These are phyloP conservation scores for Chloroclysta siterata DNA, from an alignment of 2,888 invertebrate genomes.

Conservation along the genomic window DNA sequence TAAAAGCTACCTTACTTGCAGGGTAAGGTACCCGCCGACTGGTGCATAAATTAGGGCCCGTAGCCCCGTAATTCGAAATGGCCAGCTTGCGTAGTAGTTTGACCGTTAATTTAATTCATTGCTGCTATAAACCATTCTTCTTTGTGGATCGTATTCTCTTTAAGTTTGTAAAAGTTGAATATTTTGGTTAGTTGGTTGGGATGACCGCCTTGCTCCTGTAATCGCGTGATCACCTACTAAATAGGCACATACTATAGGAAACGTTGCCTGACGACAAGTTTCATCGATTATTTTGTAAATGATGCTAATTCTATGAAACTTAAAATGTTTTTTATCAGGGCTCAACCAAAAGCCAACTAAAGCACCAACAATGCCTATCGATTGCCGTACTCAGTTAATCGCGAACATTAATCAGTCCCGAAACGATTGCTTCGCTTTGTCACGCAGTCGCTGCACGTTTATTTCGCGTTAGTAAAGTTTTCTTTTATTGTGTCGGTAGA, in stretches of 20 bases:
- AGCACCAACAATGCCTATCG: constrained; percentile 34
- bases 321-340: constrained; percentile 23
- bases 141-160: constrained; percentile 30
- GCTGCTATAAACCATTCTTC: constrained; percentile 38
- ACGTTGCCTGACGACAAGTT: constrained; percentile 37
- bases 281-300: constrained; percentile 26
- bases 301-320: not conserved
- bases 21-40: constrained; percentile 30
- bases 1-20: constrained; percentile 30
- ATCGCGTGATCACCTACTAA: constrained; percentile 34
- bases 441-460: constrained; percentile 34
- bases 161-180: constrained; percentile 26
- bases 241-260: constrained; percentile 16
- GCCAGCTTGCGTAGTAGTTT: constrained; percentile 39
- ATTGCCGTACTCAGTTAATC: constrained; percentile 39
- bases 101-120: constrained; percentile 44
- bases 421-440: constrained; percentile 36
- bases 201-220: constrained; percentile 16
- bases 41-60: constrained; percentile 43
- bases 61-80: constrained; percentile 40
- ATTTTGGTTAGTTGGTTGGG: constrained; percentile 18
- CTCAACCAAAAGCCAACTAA: constrained; percentile 20
- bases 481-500: constrained; percentile 38
- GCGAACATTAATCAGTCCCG: constrained; percentile 39
- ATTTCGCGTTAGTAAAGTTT: constrained; percentile 37